A percentile compares a stretch with the other conserved stretches of the same genome.
Evolutionary conservation across 2,888 invertebrate genomes (phyloP).

Genomic region (Zootermopsis nevadensis): DNA sequence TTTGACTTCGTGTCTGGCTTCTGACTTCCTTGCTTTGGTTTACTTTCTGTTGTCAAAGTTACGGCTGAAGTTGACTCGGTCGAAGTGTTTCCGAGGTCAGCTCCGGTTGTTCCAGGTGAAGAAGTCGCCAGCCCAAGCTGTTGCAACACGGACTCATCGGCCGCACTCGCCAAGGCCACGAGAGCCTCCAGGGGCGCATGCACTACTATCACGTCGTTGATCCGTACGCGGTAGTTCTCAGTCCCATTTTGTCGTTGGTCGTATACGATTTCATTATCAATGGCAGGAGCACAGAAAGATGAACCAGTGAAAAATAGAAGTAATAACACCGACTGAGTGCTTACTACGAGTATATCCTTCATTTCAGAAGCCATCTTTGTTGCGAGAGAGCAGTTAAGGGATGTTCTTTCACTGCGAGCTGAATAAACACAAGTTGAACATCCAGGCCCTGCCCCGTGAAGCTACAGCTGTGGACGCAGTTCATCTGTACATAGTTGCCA

Average conservation of each 20-base stretch:
- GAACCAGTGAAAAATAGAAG: background rate
- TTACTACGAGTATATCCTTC: background rate
- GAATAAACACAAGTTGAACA: background rate
- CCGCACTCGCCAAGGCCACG: constrained; percentile 48
- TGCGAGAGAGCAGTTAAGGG: background rate
- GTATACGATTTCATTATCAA: constrained; percentile 59
- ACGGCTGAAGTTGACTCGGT: no score
- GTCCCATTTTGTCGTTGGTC: constrained; percentile 84
- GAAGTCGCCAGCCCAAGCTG: constrained; percentile 67
- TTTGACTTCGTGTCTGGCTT: constrained; percentile 29
- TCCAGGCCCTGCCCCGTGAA: background rate
- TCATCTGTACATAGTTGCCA: background rate
- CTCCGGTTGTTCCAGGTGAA: constrained; percentile 68
- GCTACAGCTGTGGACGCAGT: background rate
- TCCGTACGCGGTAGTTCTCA: constrained; percentile 77
- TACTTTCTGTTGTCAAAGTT: background rate
- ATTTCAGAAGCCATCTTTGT: background rate
- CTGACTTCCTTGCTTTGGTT: constrained; percentile 34
- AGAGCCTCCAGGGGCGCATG: constrained; percentile 72
- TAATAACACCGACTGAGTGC: background rate
- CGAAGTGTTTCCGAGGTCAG: constrained; percentile 67
- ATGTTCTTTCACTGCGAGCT: background rate
- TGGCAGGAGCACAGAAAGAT: background rate
- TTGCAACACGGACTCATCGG: background rate
- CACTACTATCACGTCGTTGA: constrained; percentile 76